Conservation (phyloP, 2,888 invertebrate genomes). For the Limnephilus auricula region DNA sequence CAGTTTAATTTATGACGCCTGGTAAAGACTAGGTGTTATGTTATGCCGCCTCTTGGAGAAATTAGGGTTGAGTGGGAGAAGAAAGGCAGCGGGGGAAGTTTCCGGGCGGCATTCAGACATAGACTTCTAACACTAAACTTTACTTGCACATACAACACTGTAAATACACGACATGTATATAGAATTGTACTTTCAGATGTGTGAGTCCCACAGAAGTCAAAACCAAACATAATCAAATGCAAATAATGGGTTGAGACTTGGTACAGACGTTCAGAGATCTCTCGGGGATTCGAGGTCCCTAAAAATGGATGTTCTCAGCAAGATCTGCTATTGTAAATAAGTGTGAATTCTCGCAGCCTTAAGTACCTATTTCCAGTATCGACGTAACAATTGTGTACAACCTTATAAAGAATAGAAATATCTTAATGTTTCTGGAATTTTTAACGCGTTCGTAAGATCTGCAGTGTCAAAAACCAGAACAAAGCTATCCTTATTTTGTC, state of each 20-base stretch:
- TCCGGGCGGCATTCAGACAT: constrained; percentile 4
- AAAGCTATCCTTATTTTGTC: neutral
- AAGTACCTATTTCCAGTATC: neutral
- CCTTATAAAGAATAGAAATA: too few relatives aligned
- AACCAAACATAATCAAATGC: neutral
- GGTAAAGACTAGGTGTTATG: constrained; percentile 33
- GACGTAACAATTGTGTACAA: neutral
- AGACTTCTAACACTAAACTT: neutral
- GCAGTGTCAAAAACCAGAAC: too few relatives aligned
- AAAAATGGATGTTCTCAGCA: too few relatives aligned
- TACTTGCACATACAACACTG: neutral
- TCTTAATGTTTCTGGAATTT: neutral
- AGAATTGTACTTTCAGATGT: neutral
- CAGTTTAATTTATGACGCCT: constrained; percentile 36
- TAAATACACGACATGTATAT: neutral
- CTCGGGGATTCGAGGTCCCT: too few relatives aligned
- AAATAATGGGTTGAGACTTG: too few relatives aligned
- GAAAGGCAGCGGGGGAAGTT: constrained; percentile 6
- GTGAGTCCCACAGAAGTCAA: neutral
- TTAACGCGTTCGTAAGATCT: neutral
- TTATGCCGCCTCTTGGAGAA: constrained; percentile 35
- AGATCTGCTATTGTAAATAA: too few relatives aligned
- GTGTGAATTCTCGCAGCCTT: neutral
- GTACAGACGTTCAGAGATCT: too few relatives aligned
- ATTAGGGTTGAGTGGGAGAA: constrained; percentile 16